Base-by-base conservation (phyloP, 2,113 vertebrate genomes). In the Nothoprocta pentlandii region DNA sequence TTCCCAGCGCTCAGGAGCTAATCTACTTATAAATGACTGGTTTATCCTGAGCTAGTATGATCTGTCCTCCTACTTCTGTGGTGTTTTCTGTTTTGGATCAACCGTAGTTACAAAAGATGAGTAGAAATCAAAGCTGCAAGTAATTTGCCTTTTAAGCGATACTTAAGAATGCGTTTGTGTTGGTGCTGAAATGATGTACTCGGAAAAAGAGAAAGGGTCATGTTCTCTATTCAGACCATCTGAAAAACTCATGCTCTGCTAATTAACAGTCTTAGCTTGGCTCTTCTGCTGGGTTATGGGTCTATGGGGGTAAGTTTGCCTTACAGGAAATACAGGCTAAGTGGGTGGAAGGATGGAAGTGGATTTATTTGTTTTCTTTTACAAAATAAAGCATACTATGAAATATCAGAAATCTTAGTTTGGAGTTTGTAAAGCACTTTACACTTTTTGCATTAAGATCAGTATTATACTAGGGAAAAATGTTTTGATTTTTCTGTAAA, bases 181-280 rank as follows among this genome's bases (percentile, higher is more conserved):
- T 90, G 68, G 64, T 46, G 79, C 9, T 80, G 90, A 19, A 66
- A 41, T 82, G 16, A 75, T 68, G 59, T 75, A 85, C 49, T 78
- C 39, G 66, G 62, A 86, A 90, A 89, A 89, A 54, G 36, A 79
- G 39, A 91, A 93, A 92, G 92, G n/a, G 17, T 13, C 64, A 30
- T 56, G 22, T 74, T 87, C 22, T 75, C 39, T 84, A 59, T 80
- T 75, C 79, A 54, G 70, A 87, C 59, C 12, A 77, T 78, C 39
- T 34, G 36, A 77, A 87, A 93, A 87, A 36, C 58, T 51, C 36
- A 21, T 13, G 76, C 93, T 44, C 70, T 89, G 56, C 12, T 95
- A 96, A 97, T 97, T 96, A 97, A 44, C 15, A 81, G 71, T 28
- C 61, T 95, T 94, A 83, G 64, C 53, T 71, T 11, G 16, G n/a